Conservation (phyloP, 2,113 vertebrate genomes). For the Himantopus leucocephalus region DNA sequence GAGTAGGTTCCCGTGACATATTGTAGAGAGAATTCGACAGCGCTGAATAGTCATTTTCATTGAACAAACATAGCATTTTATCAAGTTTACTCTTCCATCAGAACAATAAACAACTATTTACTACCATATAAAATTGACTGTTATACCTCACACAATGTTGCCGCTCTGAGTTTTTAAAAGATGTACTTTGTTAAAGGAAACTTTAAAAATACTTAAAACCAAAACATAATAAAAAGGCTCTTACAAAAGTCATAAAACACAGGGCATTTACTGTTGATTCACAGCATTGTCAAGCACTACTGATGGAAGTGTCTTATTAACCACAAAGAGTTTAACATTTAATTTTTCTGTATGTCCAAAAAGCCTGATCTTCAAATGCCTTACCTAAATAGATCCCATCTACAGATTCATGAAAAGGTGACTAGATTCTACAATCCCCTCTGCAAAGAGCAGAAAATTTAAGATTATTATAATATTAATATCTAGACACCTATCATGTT, state of each 20-base stretch:
- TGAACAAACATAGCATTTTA: slow-evolving; percentile 35
- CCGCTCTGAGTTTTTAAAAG: background rate
- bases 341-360: background rate
- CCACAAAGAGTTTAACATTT: background rate
- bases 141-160: background rate
- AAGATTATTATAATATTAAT: background rate
- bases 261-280: background rate
- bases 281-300: background rate
- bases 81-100: background rate
- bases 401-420: background rate
- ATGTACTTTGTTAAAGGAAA: background rate
- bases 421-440: background rate
- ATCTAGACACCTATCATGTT: background rate
- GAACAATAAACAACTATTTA: background rate
- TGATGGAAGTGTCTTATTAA: background rate
- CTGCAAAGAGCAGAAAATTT: background rate
- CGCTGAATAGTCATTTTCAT: slow-evolving; percentile 44
- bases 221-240: background rate
- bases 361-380: background rate
- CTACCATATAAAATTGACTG: background rate
- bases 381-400: background rate
- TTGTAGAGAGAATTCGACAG: slow-evolving; percentile 49
- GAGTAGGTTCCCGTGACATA: slow-evolving; percentile 60
- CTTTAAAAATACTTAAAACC: background rate
- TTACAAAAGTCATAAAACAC: background rate